phyloP scores from a whole-genome alignment of 2,113 vertebrate species.

The Charadrius vociferus region DNA sequence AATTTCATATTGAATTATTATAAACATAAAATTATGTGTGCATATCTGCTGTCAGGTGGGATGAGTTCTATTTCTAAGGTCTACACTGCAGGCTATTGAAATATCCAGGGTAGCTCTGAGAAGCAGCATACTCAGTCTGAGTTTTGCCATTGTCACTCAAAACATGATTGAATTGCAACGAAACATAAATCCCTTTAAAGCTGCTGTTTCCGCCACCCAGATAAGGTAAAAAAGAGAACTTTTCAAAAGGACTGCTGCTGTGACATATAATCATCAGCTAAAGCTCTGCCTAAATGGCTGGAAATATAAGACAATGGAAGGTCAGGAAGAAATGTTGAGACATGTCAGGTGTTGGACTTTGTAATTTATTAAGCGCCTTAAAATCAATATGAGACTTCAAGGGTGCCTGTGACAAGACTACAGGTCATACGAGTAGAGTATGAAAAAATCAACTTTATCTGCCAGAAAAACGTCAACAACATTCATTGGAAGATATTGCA shows the following conservation, averaged over 20 bases:
- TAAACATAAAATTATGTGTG: not conserved
- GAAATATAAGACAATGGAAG: not conserved
- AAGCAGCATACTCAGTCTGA: not conserved
- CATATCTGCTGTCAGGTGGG: not conserved
- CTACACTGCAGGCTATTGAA: not conserved
- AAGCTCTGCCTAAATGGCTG: not conserved
- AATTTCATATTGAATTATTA: not conserved
- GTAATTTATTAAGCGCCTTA: not conserved
- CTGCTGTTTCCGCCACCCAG: not conserved
- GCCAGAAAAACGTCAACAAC: not conserved
- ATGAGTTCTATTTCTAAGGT: not conserved
- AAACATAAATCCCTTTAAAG: conserved; percentile 13
- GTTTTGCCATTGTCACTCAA: not conserved
- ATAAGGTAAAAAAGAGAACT: not conserved
- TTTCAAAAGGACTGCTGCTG: not conserved
- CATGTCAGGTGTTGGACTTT: not conserved
- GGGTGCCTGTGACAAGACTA: not conserved
- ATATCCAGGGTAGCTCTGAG: not conserved
- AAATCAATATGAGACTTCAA: not conserved
- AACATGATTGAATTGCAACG: not conserved
- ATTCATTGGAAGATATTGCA: not conserved
- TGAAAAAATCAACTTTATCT: not conserved
- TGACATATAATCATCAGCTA: not conserved
- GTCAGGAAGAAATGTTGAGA: not conserved
- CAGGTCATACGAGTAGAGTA: not conserved